Evolutionary conservation across 2,113 vertebrate genomes (phyloP).

Genomic region (Lates calcarifer): DNA sequence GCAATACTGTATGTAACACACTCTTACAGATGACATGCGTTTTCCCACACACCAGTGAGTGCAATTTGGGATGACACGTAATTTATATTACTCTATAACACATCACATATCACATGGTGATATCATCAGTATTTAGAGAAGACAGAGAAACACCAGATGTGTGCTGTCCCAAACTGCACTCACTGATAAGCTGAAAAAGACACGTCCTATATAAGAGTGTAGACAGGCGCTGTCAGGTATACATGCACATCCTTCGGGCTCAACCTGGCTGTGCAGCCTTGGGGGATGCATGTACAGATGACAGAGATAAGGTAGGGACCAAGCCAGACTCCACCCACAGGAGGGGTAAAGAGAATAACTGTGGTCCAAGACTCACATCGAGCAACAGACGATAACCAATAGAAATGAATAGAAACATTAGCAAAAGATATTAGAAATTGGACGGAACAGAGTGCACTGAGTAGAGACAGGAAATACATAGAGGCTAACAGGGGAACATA

Average conservation of each 20-base stretch:
- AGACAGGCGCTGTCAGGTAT: conserved; percentile 70
- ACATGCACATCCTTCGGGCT: conserved; percentile 64
- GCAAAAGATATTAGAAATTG: conserved; percentile 38
- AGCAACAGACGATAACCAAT: conserved; percentile 56
- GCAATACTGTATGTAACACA: conserved; percentile 65
- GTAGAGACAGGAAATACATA: conserved; percentile 68
- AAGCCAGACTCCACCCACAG: conserved; percentile 69
- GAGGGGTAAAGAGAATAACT: conserved; percentile 58
- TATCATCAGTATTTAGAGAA: conserved; percentile 47
- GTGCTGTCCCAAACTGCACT: conserved; percentile 59
- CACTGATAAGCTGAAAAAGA: conserved; percentile 65
- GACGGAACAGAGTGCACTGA: conserved; percentile 59
- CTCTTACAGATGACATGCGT: conserved; percentile 61
- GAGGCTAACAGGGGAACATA: conserved; percentile 46
- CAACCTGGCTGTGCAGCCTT: conserved; percentile 23
- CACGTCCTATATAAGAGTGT: conserved; percentile 64
- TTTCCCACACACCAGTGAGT: conserved; percentile 61
- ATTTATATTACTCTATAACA: conserved; percentile 29
- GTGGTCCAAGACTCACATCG: conserved; percentile 61
- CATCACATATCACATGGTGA: conserved; percentile 34
- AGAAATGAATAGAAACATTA: conserved; percentile 59
- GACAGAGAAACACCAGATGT: conserved; percentile 13
- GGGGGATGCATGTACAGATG: conserved; percentile 69
- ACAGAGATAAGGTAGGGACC: conserved; percentile 66
- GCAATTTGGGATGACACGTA: conserved; percentile 51